Evolutionary conservation across 2,113 vertebrate species (phyloP).

Genomic region (Sporophila hypoxantha): DNA sequence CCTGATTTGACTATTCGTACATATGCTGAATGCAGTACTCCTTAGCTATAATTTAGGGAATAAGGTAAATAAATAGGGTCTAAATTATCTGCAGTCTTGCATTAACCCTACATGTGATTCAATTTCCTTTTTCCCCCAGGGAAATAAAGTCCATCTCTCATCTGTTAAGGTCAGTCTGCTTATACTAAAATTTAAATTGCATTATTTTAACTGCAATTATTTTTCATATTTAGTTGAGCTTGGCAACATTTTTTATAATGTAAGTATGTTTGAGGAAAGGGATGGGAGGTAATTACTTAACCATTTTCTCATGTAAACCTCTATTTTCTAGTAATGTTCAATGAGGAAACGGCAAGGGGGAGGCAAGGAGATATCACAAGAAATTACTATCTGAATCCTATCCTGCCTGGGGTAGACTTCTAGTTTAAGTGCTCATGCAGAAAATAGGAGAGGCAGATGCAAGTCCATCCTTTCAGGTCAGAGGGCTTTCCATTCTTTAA

Average conservation of each 20-base stretch:
- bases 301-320: not conserved
- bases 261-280: not conserved
- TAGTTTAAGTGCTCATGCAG: not conserved
- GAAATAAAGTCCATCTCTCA: not conserved
- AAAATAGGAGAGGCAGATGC: not conserved
- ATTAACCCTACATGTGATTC: not conserved
- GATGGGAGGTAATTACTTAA: not conserved
- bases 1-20: not conserved
- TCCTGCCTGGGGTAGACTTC: not conserved
- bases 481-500: not conserved
- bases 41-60: not conserved
- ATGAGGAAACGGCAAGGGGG: not conserved
- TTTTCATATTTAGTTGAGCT: not conserved
- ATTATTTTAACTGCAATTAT: not conserved
- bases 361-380: not conserved
- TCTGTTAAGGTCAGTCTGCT: not conserved
- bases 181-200: not conserved
- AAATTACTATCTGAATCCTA: not conserved
- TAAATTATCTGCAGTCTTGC: not conserved
- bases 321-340: not conserved
- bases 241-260: not conserved
- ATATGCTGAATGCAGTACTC: not conserved
- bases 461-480: not conserved
- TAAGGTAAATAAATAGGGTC: not conserved
- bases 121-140: not conserved